Evolutionary conservation across 2,888 invertebrate species (phyloP).

Genomic region (Lamellibrachia columna): DNA sequence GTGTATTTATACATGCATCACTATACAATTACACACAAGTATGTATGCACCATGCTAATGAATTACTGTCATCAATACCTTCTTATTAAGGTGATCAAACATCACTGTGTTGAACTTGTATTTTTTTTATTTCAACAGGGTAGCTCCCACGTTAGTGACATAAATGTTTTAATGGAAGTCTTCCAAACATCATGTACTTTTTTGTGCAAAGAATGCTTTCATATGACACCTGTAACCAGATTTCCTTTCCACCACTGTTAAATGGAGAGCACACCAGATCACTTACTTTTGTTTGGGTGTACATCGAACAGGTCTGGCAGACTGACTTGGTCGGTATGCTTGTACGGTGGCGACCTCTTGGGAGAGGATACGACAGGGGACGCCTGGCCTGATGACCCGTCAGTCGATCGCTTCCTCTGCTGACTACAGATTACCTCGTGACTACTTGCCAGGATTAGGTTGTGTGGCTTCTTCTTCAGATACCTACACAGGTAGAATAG

Average conservation of each 20-base stretch:
- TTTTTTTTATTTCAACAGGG: too few species aligned
- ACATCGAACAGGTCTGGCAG: slow-evolving; percentile 1
- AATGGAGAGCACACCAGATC: background rate
- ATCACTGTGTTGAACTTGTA: too few species aligned
- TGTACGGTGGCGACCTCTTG: slow-evolving; percentile 59
- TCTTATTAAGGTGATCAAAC: too few species aligned
- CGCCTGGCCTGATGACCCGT: slow-evolving; percentile 60
- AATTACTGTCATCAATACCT: too few species aligned
- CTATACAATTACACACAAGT: too few species aligned
- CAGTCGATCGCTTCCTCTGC: slow-evolving; percentile 58
- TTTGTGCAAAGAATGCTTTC: too few species aligned
- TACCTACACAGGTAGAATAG: slow-evolving; percentile 26
- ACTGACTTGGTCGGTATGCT: slow-evolving; percentile 69
- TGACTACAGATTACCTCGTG: slow-evolving; percentile 31
- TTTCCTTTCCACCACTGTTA: background rate
- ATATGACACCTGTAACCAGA: too few species aligned
- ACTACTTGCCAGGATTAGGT: slow-evolving; percentile 47
- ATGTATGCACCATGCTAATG: too few species aligned
- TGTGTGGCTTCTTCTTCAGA: slow-evolving; percentile 51
- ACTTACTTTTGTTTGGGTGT: slow-evolving; percentile 29
- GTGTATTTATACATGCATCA: too few species aligned
- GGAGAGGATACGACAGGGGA: slow-evolving; percentile 63
- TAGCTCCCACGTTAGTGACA: too few species aligned
- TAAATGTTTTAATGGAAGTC: too few species aligned
- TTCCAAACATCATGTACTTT: too few species aligned